A percentile compares a stretch with the other conserved stretches of the same genome.
Evolutionary conservation across 2,888 invertebrate species (phyloP).

Genomic region (Amblyteles armatorius): DNA sequence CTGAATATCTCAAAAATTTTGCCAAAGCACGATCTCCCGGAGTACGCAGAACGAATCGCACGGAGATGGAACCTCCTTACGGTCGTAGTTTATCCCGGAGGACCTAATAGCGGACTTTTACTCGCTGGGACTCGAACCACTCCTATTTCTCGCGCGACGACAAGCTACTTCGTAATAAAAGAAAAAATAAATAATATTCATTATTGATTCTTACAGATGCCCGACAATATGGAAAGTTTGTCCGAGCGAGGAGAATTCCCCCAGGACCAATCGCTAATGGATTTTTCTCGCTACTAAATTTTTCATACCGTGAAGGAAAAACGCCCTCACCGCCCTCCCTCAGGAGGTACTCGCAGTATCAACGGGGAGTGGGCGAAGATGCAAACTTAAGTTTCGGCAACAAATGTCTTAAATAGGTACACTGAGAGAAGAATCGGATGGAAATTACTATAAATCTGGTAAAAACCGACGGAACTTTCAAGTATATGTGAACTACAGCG

Average conservation of each 20-base stretch:
- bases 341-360: neutral
- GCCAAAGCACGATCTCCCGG: slow-evolving; percentile 35
- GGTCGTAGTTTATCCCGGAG: slow-evolving; percentile 21
- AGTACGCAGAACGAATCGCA: slow-evolving; percentile 20
- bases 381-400: neutral
- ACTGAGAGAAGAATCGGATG: too few species aligned
- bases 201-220: slow-evolving; percentile 31
- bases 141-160: slow-evolving; percentile 38
- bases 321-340: slow-evolving; percentile 29
- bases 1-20: slow-evolving; percentile 38
- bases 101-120: slow-evolving; percentile 25
- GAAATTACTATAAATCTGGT: too few species aligned
- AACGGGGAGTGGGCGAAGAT: neutral
- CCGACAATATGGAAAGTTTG: slow-evolving; percentile 23
- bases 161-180: slow-evolving; percentile 20
- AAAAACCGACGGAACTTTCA: too few species aligned
- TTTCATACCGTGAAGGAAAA: neutral
- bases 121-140: slow-evolving; percentile 25
- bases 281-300: slow-evolving; percentile 6
- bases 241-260: slow-evolving; percentile 24
- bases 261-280: slow-evolving; percentile 50
- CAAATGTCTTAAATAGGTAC: neutral
- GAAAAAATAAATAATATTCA: slow-evolving; percentile 32
- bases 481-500: too few species aligned
- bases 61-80: slow-evolving; percentile 2